Conservation (phyloP, 1,140 invertebrate genomes). For the Hyles euphorbiae region DNA sequence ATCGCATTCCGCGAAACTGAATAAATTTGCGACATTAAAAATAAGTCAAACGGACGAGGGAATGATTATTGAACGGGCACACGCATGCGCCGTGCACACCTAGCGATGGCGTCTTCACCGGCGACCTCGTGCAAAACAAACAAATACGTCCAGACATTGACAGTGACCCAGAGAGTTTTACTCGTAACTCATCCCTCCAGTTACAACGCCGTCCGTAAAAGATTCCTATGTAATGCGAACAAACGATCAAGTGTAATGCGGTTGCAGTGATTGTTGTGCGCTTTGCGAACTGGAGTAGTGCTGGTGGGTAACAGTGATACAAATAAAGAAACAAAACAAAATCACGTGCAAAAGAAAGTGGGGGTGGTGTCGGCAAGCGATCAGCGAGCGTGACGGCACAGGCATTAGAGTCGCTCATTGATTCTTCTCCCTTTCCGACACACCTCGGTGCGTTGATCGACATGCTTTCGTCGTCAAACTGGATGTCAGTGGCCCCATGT, state of each 20-base stretch:
- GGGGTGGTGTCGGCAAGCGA: slow-evolving; percentile 45
- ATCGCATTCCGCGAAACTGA: background rate
- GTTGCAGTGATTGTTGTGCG: slow-evolving; percentile 5
- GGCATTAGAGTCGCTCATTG: slow-evolving; percentile 42
- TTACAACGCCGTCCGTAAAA: background rate
- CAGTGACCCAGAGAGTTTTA: slow-evolving; percentile 46
- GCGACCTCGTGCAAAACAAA: slow-evolving; percentile 55
- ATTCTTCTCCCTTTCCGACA: slow-evolving; percentile 49
- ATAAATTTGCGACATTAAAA: slow-evolving; percentile 5
- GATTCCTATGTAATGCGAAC: background rate
- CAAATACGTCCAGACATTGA: slow-evolving; percentile 47
- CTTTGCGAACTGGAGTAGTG: background rate
- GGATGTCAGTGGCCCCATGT: slow-evolving; percentile 30
- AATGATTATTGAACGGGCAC: slow-evolving; percentile 56
- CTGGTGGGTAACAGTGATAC: slow-evolving; percentile 3
- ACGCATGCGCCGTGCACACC: slow-evolving; percentile 50
- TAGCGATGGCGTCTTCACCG: slow-evolving; percentile 33
- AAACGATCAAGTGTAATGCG: no score
- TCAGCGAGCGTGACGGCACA: slow-evolving; percentile 30
- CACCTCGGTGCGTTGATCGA: slow-evolving; percentile 47
- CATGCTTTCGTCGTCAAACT: slow-evolving; percentile 37
- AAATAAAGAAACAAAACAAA: slow-evolving; percentile 33
- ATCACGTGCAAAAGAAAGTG: slow-evolving; percentile 65
- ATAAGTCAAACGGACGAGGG: slow-evolving; percentile 54
- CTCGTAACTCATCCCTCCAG: slow-evolving; percentile 14